Percentiles rank a stretch among this genome's conserved stretches.
Conservation (phyloP, 2,888 invertebrate species). For the Spodoptera exigua region DNA sequence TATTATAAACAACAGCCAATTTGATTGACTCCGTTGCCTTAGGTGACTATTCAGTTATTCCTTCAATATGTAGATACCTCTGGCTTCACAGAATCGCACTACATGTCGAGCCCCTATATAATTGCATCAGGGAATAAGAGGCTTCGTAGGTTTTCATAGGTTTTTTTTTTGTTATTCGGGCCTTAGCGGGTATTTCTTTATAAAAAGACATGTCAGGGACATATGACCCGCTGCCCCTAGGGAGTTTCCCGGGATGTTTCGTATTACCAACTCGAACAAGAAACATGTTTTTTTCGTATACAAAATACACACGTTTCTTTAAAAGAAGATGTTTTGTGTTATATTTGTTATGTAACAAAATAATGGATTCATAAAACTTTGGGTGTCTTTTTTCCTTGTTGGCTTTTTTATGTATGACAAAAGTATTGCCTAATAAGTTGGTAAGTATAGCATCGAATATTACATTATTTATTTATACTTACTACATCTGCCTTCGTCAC, state of each 20-base stretch:
- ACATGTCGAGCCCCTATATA: conserved; percentile 27
- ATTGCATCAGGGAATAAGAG: conserved; percentile 56
- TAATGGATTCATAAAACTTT: conserved; percentile 29
- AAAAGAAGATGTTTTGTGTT: conserved; percentile 21
- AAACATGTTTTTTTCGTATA: conserved; percentile 32
- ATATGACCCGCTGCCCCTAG: conserved; percentile 45
- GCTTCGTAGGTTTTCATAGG: conserved; percentile 22
- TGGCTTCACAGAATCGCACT: conserved; percentile 14
- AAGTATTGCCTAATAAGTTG: conserved; percentile 16
- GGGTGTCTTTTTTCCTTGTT: conserved; percentile 1
- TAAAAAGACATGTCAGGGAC: conserved; percentile 47
- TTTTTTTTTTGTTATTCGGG: conserved; percentile 26
- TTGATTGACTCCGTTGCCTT: neutral
- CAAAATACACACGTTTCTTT: conserved; percentile 15
- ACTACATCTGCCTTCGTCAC: no score
- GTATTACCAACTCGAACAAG: conserved; percentile 43
- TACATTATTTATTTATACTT: no score
- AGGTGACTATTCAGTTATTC: neutral
- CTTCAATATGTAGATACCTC: conserved; percentile 19
- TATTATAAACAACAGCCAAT: no score
- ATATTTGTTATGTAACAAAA: conserved; percentile 21
- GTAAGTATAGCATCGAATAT: no score
- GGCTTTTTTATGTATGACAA: neutral
- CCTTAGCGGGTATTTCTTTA: conserved; percentile 40
- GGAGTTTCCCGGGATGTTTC: conserved; percentile 41